Evolutionary conservation across 1,140 invertebrate species (phyloP), one percentile per base, ranked within the genome.

Genomic region (Solen grandis): DNA sequence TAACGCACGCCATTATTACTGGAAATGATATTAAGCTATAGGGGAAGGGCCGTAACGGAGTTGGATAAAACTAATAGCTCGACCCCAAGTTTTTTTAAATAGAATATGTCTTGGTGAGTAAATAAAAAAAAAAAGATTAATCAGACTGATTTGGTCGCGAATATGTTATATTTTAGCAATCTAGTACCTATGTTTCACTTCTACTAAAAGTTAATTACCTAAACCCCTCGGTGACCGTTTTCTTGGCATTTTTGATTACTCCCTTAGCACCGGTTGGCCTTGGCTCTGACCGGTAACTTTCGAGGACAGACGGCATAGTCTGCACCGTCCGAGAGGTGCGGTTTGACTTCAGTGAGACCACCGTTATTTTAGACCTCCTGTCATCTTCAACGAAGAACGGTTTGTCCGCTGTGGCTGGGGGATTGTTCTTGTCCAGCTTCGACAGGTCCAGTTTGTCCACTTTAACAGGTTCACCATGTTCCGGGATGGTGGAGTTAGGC

Each of bases 291-390:
- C 75, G 63, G 2, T 60, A 65, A 14, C 63, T 57, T 36, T 46
- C 41, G 41, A 78, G 65, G 14, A 46, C 35, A 4, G 75, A 78
- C 75, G 65, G 62, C 1, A 57, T 31, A 22, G 75, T 78, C 35
- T 78, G 75, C 2, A 78, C 75, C 1, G 75, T 78, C 14, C 65
- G 50, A 33, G 75, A 78, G 4, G 75, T 78, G 4, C 75, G 63
- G 50, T 78, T 66, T 2, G 75, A 78, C 55, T 78, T 78, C 10
- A 78, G 33, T 1, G 75, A 78, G 14, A 78, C 55, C 1, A 78
- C 75, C 22, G 75, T 78, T 5, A 78, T 78, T 35, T 78, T 78
- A 10, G 75, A 78, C 29, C 65, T 46, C 8, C 50, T 16, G 25
- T 78, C 75, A 41, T 78, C 75, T 25, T 78, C 75, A 1, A 69